phyloP scores from a whole-genome alignment of 2,797 vertebrate genomes.

The Fratercula arctica region DNA sequence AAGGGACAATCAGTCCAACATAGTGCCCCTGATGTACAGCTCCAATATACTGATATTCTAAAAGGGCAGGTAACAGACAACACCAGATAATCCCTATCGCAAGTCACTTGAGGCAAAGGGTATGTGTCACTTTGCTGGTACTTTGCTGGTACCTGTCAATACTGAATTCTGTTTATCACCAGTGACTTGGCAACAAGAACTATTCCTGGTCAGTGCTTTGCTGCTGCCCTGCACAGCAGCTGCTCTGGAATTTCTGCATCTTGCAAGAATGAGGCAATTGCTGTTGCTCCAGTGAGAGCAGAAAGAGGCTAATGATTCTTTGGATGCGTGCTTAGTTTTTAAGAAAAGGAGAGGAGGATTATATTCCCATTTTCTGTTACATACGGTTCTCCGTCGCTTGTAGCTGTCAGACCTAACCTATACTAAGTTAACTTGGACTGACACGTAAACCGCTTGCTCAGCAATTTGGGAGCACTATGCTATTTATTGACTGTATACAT shows the following conservation, averaged over 20 bases:
- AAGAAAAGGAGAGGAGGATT: not conserved
- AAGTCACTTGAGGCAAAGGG: not conserved
- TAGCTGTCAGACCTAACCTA: not conserved
- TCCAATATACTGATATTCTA: not conserved
- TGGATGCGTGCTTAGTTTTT: not conserved
- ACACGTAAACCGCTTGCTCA: not conserved
- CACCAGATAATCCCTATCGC: not conserved
- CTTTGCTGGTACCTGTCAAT: not conserved
- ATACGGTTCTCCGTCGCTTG: not conserved
- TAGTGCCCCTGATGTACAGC: not conserved
- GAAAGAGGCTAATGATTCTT: not conserved
- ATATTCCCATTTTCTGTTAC: not conserved
- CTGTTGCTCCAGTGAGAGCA: not conserved
- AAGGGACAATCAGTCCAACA: not conserved
- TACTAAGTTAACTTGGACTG: not conserved
- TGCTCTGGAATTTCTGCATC: not conserved
- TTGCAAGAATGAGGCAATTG: not conserved
- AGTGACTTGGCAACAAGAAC: not conserved
- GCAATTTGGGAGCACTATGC: not conserved
- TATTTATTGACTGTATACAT: not conserved
- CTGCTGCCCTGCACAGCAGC: not conserved
- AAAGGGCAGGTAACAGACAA: not conserved
- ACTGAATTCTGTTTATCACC: conserved; percentile 12
- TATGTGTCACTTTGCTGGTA: not conserved
- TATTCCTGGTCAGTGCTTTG: not conserved